phyloP scores from a whole-genome alignment of 1,140 invertebrate species.

The Anadara kagoshimensis region DNA sequence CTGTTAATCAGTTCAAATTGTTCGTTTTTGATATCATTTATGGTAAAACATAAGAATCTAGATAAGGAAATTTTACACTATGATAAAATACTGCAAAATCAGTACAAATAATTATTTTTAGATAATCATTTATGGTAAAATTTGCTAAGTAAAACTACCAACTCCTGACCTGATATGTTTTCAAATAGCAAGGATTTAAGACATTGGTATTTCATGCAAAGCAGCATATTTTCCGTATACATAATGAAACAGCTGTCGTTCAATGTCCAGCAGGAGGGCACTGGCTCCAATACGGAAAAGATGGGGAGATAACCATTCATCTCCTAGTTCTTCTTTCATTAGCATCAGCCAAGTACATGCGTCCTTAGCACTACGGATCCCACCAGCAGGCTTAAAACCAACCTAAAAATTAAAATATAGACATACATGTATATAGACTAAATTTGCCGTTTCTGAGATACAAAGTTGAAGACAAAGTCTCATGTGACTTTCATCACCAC shows the following conservation, averaged over 20 bases:
- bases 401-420: constrained; percentile 78
- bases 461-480: too few species aligned
- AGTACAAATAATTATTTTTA: too few species aligned
- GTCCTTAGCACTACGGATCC: constrained; percentile 91
- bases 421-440: not conserved
- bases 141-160: too few species aligned
- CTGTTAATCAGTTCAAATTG: too few species aligned
- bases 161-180: too few species aligned
- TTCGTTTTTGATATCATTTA: too few species aligned
- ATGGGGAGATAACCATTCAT: constrained; percentile 87
- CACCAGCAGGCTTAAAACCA: constrained; percentile 98
- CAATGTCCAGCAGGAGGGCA: constrained; percentile 87
- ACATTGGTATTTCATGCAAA: constrained; percentile 67
- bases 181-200: constrained; percentile 29
- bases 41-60: too few species aligned
- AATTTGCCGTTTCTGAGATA: too few species aligned
- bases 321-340: constrained; percentile 89
- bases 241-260: constrained; percentile 78
- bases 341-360: constrained; percentile 91
- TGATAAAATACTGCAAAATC: too few species aligned
- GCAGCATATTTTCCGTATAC: constrained; percentile 72
- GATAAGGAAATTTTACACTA: too few species aligned
- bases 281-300: constrained; percentile 97
- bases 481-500: too few species aligned
- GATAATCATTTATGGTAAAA: too few species aligned